Percentiles rank a stretch among this genome's conserved stretches.
Evolutionary conservation across 2,113 vertebrate genomes (phyloP).

Genomic region (Rallus limicola): DNA sequence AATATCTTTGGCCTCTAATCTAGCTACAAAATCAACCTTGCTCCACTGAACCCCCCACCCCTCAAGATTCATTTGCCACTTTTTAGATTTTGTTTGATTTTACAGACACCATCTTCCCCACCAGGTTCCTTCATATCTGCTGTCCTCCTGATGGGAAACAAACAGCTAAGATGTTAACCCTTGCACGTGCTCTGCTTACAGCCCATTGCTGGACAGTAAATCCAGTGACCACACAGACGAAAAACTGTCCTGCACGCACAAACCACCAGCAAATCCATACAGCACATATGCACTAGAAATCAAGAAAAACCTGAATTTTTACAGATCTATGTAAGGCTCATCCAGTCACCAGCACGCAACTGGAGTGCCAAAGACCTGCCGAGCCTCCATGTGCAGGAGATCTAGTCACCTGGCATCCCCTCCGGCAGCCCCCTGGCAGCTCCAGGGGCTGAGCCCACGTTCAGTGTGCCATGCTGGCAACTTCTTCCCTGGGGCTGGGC

Average conservation of each 20-base stretch:
- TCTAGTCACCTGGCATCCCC: neutral
- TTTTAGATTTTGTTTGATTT: neutral
- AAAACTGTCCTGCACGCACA: neutral
- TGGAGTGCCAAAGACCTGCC: neutral
- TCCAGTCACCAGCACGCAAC: neutral
- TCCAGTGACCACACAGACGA: neutral
- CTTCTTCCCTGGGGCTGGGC: neutral
- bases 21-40: neutral
- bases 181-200: neutral
- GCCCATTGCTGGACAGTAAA: neutral
- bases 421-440: neutral
- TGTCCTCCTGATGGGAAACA: neutral
- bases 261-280: neutral
- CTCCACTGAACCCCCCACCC: neutral
- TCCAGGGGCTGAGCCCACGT: neutral
- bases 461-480: neutral
- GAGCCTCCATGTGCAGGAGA: neutral
- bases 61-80: neutral
- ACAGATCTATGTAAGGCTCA: neutral
- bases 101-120: neutral
- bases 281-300: neutral
- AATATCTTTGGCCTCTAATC: neutral
- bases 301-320: neutral
- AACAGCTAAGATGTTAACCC: neutral
- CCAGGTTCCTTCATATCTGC: neutral